Evolutionary conservation across 2,888 invertebrate species (phyloP).

Genomic region (Lutraria lutraria): DNA sequence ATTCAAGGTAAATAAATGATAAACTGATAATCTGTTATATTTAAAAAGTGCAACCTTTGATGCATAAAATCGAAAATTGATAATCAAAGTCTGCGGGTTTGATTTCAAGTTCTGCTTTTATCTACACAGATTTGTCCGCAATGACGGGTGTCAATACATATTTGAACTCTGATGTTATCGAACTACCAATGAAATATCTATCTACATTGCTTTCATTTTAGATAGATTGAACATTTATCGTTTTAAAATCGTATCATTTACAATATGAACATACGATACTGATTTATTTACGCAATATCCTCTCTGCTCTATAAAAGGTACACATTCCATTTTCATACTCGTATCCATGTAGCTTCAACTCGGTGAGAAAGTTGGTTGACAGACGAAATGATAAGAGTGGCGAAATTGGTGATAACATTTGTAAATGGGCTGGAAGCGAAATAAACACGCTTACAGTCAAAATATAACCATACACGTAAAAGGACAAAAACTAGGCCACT

Average conservation of each 20-base stretch:
- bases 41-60: not conserved
- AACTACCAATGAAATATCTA: slow-evolving; percentile 1
- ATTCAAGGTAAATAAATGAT: not conserved
- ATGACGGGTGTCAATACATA: not conserved
- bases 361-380: not conserved
- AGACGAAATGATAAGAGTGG: not conserved
- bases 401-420: not conserved
- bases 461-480: not conserved
- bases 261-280: not conserved
- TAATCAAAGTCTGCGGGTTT: not conserved
- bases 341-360: not conserved
- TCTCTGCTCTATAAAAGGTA: not conserved
- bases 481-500: not conserved
- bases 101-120: not conserved
- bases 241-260: slow-evolving; percentile 20
- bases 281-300: not conserved
- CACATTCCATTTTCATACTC: not conserved
- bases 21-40: not conserved
- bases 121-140: not conserved
- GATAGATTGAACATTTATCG: not conserved
- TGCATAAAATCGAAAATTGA: not conserved
- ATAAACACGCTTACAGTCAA: not conserved
- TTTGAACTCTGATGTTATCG: slow-evolving; percentile 15
- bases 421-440: not conserved
- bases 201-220: not conserved